Evolutionary conservation across 1,140 invertebrate species (phyloP), one percentile per base, ranked within the genome.

Genomic region (Drosophila melanica): DNA sequence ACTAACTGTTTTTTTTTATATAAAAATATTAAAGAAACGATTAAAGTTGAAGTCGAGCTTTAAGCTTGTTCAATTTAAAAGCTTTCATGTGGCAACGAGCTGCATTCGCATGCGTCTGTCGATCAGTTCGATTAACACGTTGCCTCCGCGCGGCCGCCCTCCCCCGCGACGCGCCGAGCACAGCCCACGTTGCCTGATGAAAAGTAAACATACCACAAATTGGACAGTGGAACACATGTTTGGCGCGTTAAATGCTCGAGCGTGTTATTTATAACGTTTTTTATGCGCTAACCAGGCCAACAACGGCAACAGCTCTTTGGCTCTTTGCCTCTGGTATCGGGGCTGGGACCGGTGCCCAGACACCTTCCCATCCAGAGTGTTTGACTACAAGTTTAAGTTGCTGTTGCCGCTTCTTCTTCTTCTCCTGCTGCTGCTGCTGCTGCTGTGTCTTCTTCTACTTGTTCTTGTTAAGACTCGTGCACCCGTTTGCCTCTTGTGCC

Each of bases 241-340:
- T 87, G 82, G 82, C 84, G 82, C 82, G 82, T 87, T 87, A 87
- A 87, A 87, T 89, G 82, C 82, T 87, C 79, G 82, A 87, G 82
- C 82, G 82, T 87, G 82, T 87, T 87, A 87, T 87, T 87, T 87
- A 87, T 87, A 87, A 87, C 82, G 82, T 89, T 87, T 86, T 89
- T 79, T 75, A 67, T 79, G 75, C 76, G 65, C 71, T 70, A 81
- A 84, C 78, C 76, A 79, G 80, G 75, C 77, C 77, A 71, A 74
- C 47, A 48, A 50, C 48, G 48, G 48, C 48, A 50, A 50, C 48
- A 16, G 48, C 48, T 51, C 47, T 42, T 20, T 35, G 53, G 18
- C 54, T 44, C n/a, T 20, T 54, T 20, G 51, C 11, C 39, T 30
- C 3, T 37, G 20, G 18, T 11, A 45, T 11, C 58, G 58, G 42